phyloP scores from a whole-genome alignment of 2,797 vertebrate species.

The Crenichthys baileyi region DNA sequence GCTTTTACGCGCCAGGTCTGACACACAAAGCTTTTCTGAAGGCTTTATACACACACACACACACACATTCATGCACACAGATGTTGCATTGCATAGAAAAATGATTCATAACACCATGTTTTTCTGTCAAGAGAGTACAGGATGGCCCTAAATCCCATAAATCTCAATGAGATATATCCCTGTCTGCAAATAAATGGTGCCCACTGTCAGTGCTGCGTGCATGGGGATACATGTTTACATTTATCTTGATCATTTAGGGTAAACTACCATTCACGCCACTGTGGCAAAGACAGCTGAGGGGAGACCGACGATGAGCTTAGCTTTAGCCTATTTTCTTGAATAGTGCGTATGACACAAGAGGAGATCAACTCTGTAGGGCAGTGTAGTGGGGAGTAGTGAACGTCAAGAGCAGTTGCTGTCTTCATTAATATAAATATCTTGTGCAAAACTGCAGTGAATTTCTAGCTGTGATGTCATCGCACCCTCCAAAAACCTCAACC shows the following conservation, averaged over 20 bases:
- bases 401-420: conserved; percentile 57
- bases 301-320: conserved; percentile 57
- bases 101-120: conserved; percentile 15
- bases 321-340: conserved; percentile 70
- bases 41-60: conserved; percentile 31
- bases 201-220: conserved; percentile 11
- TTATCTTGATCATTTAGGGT: conserved; percentile 43
- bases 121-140: conserved; percentile 32
- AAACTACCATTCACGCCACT: conserved; percentile 39
- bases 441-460: conserved; percentile 54
- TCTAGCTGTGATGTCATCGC: conserved; percentile 60
- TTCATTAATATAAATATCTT: conserved; percentile 71
- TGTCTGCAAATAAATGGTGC: conserved; percentile 13
- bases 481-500: conserved; percentile 42
- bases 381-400: conserved; percentile 52
- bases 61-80: conserved; percentile 27
- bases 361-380: conserved; percentile 70
- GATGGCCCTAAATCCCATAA: conserved; percentile 27
- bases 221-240: conserved; percentile 11
- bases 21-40: conserved; percentile 61
- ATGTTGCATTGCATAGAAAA: conserved; percentile 40
- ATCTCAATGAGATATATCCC: conserved; percentile 39
- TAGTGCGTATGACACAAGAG: conserved; percentile 66
- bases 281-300: conserved; percentile 29
- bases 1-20: conserved; percentile 65